phyloP scores from a whole-genome alignment of 2,888 invertebrate species.

The Chironomus tentans region DNA sequence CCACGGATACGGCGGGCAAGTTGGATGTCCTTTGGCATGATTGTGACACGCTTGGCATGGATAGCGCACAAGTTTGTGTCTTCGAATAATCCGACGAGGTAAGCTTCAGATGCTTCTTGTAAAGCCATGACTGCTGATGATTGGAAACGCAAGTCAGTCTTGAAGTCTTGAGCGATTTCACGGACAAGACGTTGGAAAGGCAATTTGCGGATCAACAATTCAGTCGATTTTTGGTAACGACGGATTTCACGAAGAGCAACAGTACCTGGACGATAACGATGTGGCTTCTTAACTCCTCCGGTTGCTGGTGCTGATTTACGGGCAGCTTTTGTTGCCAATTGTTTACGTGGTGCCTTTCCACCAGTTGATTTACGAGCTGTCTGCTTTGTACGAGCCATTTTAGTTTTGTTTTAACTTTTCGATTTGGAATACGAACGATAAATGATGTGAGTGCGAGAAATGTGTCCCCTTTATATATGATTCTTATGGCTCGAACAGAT shows the following conservation, averaged over 20 bases:
- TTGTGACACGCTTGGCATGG: constrained; percentile 93
- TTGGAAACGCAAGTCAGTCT: constrained; percentile 92
- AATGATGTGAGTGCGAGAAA: not conserved
- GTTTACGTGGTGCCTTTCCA: constrained; percentile 62
- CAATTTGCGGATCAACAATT: constrained; percentile 88
- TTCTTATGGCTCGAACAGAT: not conserved
- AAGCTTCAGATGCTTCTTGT: constrained; percentile 64
- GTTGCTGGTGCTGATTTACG: constrained; percentile 92
- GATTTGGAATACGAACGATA: not conserved
- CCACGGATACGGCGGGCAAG: constrained; percentile 71
- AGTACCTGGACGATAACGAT: constrained; percentile 94
- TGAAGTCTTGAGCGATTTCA: constrained; percentile 97
- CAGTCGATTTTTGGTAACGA: constrained; percentile 93
- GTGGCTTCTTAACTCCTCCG: constrained; percentile 93
- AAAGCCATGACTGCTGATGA: constrained; percentile 69
- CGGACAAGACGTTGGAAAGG: constrained; percentile 93
- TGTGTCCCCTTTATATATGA: not conserved
- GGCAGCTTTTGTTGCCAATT: constrained; percentile 68
- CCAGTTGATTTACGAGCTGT: constrained; percentile 95
- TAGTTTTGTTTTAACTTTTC: constrained; percentile 29
- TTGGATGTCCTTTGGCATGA: constrained; percentile 81
- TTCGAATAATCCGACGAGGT: constrained; percentile 90
- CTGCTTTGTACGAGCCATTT: constrained; percentile 96
- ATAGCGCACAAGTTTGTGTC: constrained; percentile 97
- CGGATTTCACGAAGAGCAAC: constrained; percentile 95